These are phyloP conservation scores for Hippopotamus amphibius DNA, from an alignment of 2,113 vertebrate genomes.

Conservation along the genomic window DNA sequence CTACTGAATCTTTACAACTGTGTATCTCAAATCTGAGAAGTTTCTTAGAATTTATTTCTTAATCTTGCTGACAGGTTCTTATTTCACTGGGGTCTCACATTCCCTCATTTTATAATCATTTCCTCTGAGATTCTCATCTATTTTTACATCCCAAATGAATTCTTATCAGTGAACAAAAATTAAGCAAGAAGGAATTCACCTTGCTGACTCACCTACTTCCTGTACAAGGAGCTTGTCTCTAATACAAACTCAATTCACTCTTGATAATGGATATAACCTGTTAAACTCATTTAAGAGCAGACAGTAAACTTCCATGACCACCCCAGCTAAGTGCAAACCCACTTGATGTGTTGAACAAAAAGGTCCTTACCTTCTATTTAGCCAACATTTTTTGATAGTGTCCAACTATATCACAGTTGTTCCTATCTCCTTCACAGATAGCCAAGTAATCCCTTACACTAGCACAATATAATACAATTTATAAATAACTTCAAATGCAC, in stretches of 20 bases:
- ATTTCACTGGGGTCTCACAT: conserved; percentile 46
- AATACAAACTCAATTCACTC: conserved; percentile 8
- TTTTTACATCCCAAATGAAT: conserved; percentile 59
- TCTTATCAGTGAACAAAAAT: conserved; percentile 36
- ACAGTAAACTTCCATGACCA: neutral
- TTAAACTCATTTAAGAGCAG: conserved; percentile 30
- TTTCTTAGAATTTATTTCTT: conserved; percentile 61
- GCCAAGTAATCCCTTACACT: neutral
- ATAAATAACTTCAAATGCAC: conserved; percentile 36
- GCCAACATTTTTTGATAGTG: neutral
- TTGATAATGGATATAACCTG: neutral
- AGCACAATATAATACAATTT: neutral
- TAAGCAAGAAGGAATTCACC: conserved; percentile 33
- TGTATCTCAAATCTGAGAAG: conserved; percentile 21
- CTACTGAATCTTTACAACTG: conserved; percentile 16
- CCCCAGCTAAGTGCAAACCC: neutral
- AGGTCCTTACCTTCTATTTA: neutral
- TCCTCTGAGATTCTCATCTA: conserved; percentile 37
- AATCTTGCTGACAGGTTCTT: conserved; percentile 43
- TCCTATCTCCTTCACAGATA: neutral
- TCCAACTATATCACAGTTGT: neutral
- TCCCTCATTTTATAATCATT: conserved; percentile 41
- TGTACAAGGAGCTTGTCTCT: conserved; percentile 2
- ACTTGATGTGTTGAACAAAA: conserved; percentile 5
- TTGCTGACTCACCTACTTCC: conserved; percentile 17